Base-by-base conservation (phyloP, 2,888 invertebrate genomes). In the Drosophila trichaetosa region DNA sequence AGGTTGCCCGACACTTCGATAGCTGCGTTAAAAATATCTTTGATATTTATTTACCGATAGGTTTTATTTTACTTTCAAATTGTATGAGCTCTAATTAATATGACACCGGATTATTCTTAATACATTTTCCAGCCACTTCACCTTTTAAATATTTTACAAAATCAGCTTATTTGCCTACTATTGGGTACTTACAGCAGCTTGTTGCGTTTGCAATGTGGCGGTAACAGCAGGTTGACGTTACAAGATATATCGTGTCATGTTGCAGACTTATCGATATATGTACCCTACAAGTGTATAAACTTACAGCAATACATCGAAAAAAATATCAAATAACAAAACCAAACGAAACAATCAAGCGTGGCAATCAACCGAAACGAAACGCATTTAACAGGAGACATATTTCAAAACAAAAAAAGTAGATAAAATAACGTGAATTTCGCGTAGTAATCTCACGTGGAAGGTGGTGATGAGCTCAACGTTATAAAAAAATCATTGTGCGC, bases 351-450 rank as follows among this genome's bases (percentile, higher is more conserved):
- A 68, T 75, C 78, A 75, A 75, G 76, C 79, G 79, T 75, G 79
- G 79, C 80, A 80, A 80, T 80, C 80, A 83, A 78, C 71, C 68
- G 80, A 83, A 80, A 80, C 74, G 72, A 83, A 81, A 81, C 81
- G 81, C 80, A 81, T 83, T 81, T 78, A 83, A 79, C 51, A 54
- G 59, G 57, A 76, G 76, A 42, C 65, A 62, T 53, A 62, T 59
- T 72, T 68, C 27, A 59, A 65, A 69, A 38, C 46, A 21, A 27
- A 49, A 52, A 36, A 48, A 49, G 40, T 54, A 71, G n/a, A n/a
- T 51, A 42, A 48, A 18, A 16, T 52, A 49, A 49, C 24, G 24
- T 24, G 1, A 36, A 51, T 38, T 59, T 53, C 27, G 13, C 29
- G 46, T 52, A 11, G 29, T 46, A 27, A 21, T 21, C 21, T 52